Base-by-base conservation (phyloP, 2,888 invertebrate genomes). In the Phymatocera aterrima region DNA sequence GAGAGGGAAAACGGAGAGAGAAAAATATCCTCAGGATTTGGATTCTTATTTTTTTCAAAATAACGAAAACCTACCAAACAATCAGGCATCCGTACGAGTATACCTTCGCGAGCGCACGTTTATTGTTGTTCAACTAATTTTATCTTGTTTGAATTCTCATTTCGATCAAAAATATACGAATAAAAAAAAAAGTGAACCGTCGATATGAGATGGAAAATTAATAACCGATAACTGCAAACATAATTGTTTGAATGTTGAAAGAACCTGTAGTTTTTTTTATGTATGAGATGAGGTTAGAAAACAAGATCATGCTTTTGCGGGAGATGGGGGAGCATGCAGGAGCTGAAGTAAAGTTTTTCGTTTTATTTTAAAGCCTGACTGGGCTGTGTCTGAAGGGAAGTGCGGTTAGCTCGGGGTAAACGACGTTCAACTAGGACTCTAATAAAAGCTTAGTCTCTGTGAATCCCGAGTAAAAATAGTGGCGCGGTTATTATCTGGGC, bases 401-500 rank as follows among this genome's bases (percentile, higher is more conserved):
- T 28, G 24, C 28, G 57, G 46, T 15, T 8, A 46, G 46, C 40
- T 5, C 4, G 57, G 15, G 18, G 34, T 64, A 64, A 64, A 64
- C 64, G 64, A 64, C 64, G 64, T 64, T 64, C 64, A 64, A 64
- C 64, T 64, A 37, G 64, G 64, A 64, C 64, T 37, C 64, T 46
- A 46, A 68, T 68, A 68, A 68, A 68, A 68, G 43, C 68, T 68
- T 34, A 68, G 68, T 46, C 68, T 24, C 68, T 2, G 68, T 24
- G 28, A 68, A 15, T 46, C 43, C 68, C 46, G 15, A 28, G 68
- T n/a, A 40, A 68, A 68, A 43, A 68, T 68, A 48, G 70, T 70
- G 51, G 28, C 21, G 34, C 48, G 31, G 72, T 72, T 72, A 72
- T 72, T 72, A 72, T 51, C 48, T 72, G 72, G 72, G 51, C 72